Evolutionary conservation across 1,140 invertebrate genomes (phyloP).

Genomic region (Oncopeltus fasciatus): DNA sequence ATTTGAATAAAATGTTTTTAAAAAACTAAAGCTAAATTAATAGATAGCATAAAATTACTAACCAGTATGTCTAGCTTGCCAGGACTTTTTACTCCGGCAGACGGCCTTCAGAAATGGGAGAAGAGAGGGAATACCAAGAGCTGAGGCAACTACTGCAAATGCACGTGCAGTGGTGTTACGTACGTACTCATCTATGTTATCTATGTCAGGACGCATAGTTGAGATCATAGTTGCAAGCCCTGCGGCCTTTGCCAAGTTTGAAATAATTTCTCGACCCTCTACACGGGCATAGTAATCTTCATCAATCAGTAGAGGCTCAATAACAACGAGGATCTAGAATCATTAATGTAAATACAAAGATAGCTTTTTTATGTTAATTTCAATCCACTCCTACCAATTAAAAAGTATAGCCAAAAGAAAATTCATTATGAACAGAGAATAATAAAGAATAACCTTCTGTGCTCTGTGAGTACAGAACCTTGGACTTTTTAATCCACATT

Average conservation of each 20-base stretch:
- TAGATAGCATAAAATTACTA: too few relatives aligned
- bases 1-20: too few relatives aligned
- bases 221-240: slow-evolving; percentile 99
- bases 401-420: too few relatives aligned
- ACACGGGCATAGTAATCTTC: slow-evolving; percentile 99
- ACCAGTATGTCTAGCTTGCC: slow-evolving; percentile 96
- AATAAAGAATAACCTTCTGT: too few relatives aligned
- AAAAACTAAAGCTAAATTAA: too few relatives aligned
- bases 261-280: slow-evolving; percentile 98
- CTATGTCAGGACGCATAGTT: slow-evolving; percentile 99
- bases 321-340: slow-evolving; percentile 85
- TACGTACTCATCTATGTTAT: slow-evolving; percentile 99
- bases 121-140: slow-evolving; percentile 92
- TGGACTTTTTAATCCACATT: too few relatives aligned
- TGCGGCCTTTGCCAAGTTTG: slow-evolving; percentile 98
- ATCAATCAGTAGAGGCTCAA: slow-evolving; percentile 96
- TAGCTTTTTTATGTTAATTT: too few relatives aligned
- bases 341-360: too few relatives aligned
- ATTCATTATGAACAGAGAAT: too few relatives aligned
- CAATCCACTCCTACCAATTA: too few relatives aligned
- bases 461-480: too few relatives aligned
- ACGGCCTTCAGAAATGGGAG: slow-evolving; percentile 98
- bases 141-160: slow-evolving; percentile 98
- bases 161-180: slow-evolving; percentile 97
- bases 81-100: slow-evolving; percentile 97